Evolutionary conservation across 2,888 invertebrate genomes (phyloP).

Genomic region (Ecliptopera silaceata): DNA sequence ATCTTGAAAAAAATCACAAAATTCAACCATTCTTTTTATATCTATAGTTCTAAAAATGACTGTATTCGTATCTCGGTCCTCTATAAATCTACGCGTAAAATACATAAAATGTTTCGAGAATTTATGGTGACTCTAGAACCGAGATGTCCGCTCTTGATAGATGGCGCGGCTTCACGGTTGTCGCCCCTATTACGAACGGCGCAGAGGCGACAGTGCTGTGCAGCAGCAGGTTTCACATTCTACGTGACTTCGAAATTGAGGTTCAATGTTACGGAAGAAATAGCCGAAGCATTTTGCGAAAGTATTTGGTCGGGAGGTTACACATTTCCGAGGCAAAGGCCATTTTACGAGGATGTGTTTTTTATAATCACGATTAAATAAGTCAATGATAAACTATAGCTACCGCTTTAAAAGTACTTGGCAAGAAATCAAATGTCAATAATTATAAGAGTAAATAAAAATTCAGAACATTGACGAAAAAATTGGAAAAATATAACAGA

Average conservation of each 20-base stretch:
- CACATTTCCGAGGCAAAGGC: not conserved
- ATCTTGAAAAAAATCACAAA: no score
- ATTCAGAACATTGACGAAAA: no score
- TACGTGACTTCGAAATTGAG: conserved; percentile 11
- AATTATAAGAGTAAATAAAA: no score
- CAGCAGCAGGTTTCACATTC: conserved; percentile 1
- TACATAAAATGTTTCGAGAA: conserved; percentile 5
- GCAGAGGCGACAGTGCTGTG: conserved; percentile 13
- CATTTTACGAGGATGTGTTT: no score
- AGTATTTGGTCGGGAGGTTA: not conserved
- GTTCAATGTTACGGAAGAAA: conserved; percentile 23
- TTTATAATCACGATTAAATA: no score
- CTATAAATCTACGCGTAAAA: not conserved
- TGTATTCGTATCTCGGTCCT: not conserved
- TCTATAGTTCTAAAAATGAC: not conserved
- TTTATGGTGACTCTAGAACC: conserved; percentile 15
- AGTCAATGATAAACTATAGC: no score
- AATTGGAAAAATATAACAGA: no score
- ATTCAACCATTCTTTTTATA: no score
- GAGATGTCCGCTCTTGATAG: conserved; percentile 23
- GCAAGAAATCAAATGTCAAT: no score
- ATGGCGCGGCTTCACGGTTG: conserved; percentile 7
- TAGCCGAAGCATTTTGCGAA: not conserved
- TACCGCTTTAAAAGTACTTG: no score
- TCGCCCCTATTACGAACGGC: conserved; percentile 12